Evolutionary conservation across 2,797 vertebrate genomes (phyloP), one percentile per base, ranked within the genome.

Genomic region (Erithacus rubecula): DNA sequence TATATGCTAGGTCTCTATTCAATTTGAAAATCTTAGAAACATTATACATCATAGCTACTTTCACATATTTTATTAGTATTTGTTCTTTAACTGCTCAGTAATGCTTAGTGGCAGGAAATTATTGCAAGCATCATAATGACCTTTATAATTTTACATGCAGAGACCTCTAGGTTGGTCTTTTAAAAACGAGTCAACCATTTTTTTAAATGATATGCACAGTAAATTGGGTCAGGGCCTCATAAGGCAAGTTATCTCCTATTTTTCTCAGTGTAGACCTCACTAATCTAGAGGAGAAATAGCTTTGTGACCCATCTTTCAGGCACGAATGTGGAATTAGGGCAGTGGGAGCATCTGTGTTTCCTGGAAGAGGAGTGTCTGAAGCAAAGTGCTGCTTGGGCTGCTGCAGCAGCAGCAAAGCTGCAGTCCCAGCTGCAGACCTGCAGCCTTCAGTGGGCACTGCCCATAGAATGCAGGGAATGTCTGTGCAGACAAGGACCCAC

Each of bases 401-500:
- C 77, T 72, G 49, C 21, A 7, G 32, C 55, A 65, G 79, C 27
- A 36, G 21, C 53, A 59, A 64, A 56, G 21, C 36, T 80, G 74
- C 32, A 68, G 3, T 59, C 47, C 6, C n/a, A 43, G 5, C 13
- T 63, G 67, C 18, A 53, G 67, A 16, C 12, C 17, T 69, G 60
- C 64, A 74, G 53, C 62, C 32, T 92, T 6, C 23, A 27, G 44
- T 52, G 47, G 69, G 64, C 15, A 5, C 24, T 52, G 9, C 67
- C 63, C 18, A 53, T 15, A 56, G 17, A 47, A 29, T 15, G 15
- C 49, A 76, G 75, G 30, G 26, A 11, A 12, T 12, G 23, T 18
- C 16, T 18, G 11, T 62, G 69, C 41, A 51, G n/a, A 41, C 1
- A 10, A 10, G 0, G 1, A 27, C 27, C 16, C 1, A 0, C 43